Evolutionary conservation across 2,113 vertebrate genomes (phyloP).

Genomic region (Xyliphius kryptos): DNA sequence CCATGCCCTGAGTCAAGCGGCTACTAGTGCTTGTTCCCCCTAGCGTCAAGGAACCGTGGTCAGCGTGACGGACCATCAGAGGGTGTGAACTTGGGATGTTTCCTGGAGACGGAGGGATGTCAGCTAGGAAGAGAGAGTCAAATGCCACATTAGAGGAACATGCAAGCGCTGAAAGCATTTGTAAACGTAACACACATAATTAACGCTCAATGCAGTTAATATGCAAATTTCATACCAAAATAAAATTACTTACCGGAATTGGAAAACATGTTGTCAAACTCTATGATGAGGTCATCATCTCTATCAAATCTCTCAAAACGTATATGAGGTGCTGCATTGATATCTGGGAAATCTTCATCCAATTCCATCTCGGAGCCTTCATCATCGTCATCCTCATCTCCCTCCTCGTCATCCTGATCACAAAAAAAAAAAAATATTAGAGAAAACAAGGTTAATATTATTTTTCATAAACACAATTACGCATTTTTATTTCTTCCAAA

Average conservation of each 20-base stretch:
- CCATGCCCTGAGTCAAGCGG: conserved; percentile 82
- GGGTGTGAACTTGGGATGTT: conserved; percentile 91
- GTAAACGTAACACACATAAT: too few species aligned
- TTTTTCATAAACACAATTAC: too few species aligned
- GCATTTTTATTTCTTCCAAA: conserved; percentile 22
- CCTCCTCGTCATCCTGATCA: conserved; percentile 83
- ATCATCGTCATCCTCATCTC: conserved; percentile 91
- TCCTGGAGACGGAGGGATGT: conserved; percentile 88
- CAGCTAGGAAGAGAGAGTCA: conserved; percentile 64
- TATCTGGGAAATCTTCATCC: conserved; percentile 90
- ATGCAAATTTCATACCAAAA: too few species aligned
- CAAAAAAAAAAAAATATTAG: too few species aligned
- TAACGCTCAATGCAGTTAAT: too few species aligned
- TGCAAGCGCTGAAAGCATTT: too few species aligned
- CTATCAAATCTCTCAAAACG: conserved; percentile 89
- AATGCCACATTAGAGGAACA: conserved; percentile 38
- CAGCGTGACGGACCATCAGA: conserved; percentile 87
- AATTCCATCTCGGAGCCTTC: conserved; percentile 94
- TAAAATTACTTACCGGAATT: conserved; percentile 86
- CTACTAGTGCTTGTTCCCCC: conserved; percentile 78
- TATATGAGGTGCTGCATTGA: conserved; percentile 86
- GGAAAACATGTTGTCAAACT: conserved; percentile 97
- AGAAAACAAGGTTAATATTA: too few species aligned
- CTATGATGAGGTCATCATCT: conserved; percentile 94
- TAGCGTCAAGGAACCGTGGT: conserved; percentile 81